Conservation (phyloP, 2,888 invertebrate species). For the Perdita meconis region DNA sequence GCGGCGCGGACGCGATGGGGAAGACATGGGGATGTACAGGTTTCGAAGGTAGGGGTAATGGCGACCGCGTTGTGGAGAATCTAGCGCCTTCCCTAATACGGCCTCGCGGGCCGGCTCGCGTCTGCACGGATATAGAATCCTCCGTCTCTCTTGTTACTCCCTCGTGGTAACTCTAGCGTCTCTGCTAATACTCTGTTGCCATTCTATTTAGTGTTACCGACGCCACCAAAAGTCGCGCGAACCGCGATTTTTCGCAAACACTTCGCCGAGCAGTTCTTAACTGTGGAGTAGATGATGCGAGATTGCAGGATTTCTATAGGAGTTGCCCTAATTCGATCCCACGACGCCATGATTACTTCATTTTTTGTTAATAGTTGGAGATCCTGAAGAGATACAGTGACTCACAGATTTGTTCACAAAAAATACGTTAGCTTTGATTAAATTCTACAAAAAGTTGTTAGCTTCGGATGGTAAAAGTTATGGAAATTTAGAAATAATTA, state of each 20-base stretch:
- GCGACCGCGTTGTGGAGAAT: slow-evolving; percentile 84
- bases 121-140: slow-evolving; percentile 79
- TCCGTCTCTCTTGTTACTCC: slow-evolving; percentile 51
- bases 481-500: no score
- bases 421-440: no score
- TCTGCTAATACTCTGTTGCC: slow-evolving; percentile 31
- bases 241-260: neutral
- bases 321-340: no score
- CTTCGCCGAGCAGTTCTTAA: neutral
- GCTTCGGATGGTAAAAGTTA: no score
- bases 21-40: slow-evolving; percentile 59
- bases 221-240: slow-evolving; percentile 10
- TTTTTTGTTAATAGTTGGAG: no score
- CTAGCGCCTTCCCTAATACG: slow-evolving; percentile 83
- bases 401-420: no score
- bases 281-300: neutral
- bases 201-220: slow-evolving; percentile 20
- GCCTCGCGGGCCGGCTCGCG: slow-evolving; percentile 78
- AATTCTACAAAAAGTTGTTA: no score
- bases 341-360: no score
- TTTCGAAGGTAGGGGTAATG: slow-evolving; percentile 84
- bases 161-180: slow-evolving; percentile 44
- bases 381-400: no score
- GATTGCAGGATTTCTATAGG: no score
- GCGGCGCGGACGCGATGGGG: slow-evolving; percentile 33